These are phyloP conservation scores for Corythoichthys haematopterus DNA, from an alignment of 2,113 vertebrate genomes.

Conservation along the genomic window DNA sequence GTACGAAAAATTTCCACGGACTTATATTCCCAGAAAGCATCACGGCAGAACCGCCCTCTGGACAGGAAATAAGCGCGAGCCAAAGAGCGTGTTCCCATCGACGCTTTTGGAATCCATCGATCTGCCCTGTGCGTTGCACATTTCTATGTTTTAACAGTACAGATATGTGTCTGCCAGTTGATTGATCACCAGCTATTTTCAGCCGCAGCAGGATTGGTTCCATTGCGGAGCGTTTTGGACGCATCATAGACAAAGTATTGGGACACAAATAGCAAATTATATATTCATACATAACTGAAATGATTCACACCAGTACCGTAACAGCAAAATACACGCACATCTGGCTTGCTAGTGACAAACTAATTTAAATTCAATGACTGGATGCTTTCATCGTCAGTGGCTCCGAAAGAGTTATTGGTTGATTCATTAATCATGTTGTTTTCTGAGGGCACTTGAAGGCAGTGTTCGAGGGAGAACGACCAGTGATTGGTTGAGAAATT, in stretches of 20 bases:
- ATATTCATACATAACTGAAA: too few relatives aligned
- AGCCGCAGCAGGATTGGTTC: slow-evolving; percentile 43
- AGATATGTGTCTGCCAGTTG: slow-evolving; percentile 66
- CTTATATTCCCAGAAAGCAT: slow-evolving; percentile 53
- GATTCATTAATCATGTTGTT: too few relatives aligned
- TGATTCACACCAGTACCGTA: too few relatives aligned
- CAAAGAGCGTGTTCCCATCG: slow-evolving; percentile 64
- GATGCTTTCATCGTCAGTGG: too few relatives aligned
- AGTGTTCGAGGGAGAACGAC: too few relatives aligned
- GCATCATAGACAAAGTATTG: slow-evolving; percentile 40
- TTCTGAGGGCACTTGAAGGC: too few relatives aligned
- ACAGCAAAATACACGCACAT: too few relatives aligned
- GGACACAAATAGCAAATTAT: neutral
- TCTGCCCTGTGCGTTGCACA: slow-evolving; percentile 52
- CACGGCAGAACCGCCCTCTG: slow-evolving; percentile 27
- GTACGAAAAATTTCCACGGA: slow-evolving; percentile 16
- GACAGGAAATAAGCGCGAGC: slow-evolving; percentile 58
- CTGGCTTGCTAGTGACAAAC: too few relatives aligned
- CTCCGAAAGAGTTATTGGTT: too few relatives aligned
- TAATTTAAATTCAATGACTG: too few relatives aligned
- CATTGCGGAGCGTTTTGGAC: slow-evolving; percentile 44
- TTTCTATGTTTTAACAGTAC: slow-evolving; percentile 64
- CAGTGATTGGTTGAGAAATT: too few relatives aligned
- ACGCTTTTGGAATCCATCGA: slow-evolving; percentile 57
- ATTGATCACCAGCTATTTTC: slow-evolving; percentile 68